Conservation (phyloP, 2,113 vertebrate genomes). For the Dasypus novemcinctus region DNA sequence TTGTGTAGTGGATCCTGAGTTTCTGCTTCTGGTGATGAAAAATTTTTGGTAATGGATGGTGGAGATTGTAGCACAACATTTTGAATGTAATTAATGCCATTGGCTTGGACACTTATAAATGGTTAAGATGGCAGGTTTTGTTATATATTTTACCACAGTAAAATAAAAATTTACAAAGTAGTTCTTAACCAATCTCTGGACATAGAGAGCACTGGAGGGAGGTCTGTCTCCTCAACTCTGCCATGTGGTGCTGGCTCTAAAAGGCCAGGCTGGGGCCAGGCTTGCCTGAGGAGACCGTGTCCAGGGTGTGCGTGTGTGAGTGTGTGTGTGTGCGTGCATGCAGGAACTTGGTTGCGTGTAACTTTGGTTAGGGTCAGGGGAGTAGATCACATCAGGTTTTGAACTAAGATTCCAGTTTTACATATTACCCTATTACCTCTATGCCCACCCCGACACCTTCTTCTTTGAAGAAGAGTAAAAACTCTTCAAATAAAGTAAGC, state of each 20-base stretch:
- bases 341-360: neutral
- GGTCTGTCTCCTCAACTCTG: neutral
- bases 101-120: too few relatives aligned
- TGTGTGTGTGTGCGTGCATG: neutral
- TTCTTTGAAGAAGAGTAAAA: neutral
- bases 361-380: neutral
- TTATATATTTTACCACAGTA: too few relatives aligned
- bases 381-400: neutral
- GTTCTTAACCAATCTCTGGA: neutral
- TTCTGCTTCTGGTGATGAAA: too few relatives aligned
- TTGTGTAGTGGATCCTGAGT: too few relatives aligned
- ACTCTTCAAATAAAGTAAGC: neutral
- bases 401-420: neutral
- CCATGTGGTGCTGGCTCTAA: neutral
- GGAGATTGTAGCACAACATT: too few relatives aligned
- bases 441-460: neutral
- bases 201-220: neutral
- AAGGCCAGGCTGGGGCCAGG: neutral
- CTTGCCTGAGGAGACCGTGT: neutral
- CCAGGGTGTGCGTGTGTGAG: neutral
- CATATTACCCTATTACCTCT: neutral
- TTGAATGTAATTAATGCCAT: too few relatives aligned
- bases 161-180: neutral
- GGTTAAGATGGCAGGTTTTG: too few relatives aligned
- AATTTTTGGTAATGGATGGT: too few relatives aligned